Evolutionary conservation across 2,113 vertebrate species (phyloP).

Genomic region (Aspiorhynchus laticeps): DNA sequence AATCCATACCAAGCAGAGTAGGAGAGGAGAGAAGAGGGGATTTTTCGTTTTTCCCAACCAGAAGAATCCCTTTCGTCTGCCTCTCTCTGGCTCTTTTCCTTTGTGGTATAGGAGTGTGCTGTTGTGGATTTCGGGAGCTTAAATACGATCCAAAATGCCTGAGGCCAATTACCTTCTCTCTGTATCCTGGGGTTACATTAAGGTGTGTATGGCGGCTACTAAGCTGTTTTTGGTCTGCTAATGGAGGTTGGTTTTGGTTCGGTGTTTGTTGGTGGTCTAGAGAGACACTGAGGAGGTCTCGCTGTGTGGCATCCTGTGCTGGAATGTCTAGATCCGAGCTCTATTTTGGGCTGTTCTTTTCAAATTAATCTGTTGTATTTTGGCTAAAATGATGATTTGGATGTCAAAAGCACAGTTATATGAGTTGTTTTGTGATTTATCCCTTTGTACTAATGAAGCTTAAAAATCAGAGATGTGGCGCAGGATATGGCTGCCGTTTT

Average conservation of each 20-base stretch:
- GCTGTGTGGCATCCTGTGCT: slow-evolving; percentile 47
- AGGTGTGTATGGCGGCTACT: slow-evolving; percentile 73
- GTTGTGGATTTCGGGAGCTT: slow-evolving; percentile 60
- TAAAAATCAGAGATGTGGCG: slow-evolving; percentile 43
- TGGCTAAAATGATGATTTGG: neutral
- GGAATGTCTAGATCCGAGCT: slow-evolving; percentile 46
- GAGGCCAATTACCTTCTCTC: slow-evolving; percentile 83
- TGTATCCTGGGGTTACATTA: slow-evolving; percentile 84
- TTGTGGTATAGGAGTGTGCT: slow-evolving; percentile 45
- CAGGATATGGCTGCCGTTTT: slow-evolving; percentile 55
- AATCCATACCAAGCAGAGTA: slow-evolving; percentile 51
- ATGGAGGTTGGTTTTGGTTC: slow-evolving; percentile 46
- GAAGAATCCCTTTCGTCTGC: slow-evolving; percentile 70
- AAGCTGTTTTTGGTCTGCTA: neutral
- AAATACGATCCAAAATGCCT: slow-evolving; percentile 82
- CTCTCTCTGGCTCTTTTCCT: slow-evolving; percentile 56
- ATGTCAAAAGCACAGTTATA: neutral
- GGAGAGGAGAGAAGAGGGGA: slow-evolving; percentile 61
- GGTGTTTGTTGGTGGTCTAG: slow-evolving; percentile 47
- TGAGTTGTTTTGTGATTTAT: neutral
- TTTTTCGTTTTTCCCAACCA: slow-evolving; percentile 52
- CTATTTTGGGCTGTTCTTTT: slow-evolving; percentile 3
- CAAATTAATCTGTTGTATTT: neutral
- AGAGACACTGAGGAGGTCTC: slow-evolving; percentile 33
- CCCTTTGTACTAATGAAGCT: neutral